Conservation (phyloP, 2,888 invertebrate species). For the Chydorus sphaericus region DNA sequence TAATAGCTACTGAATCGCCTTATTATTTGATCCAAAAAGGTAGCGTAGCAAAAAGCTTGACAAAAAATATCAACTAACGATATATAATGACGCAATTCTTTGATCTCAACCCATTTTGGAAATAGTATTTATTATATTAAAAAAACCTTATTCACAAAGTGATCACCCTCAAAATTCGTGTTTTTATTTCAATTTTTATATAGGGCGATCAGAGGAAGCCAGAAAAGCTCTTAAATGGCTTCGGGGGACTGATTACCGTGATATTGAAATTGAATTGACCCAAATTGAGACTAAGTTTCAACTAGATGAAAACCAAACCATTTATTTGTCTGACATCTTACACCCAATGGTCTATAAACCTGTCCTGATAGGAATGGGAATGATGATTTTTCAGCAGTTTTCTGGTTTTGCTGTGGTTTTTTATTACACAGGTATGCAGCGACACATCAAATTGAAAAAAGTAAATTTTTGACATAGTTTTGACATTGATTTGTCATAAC, state of each 20-base stretch:
- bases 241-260: not conserved
- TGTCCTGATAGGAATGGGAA: not conserved
- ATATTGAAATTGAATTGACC: not conserved
- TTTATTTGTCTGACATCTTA: not conserved
- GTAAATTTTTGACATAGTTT: too few relatives aligned
- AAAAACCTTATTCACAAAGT: too few relatives aligned
- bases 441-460: too few relatives aligned
- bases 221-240: not conserved
- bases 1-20: conserved; percentile 79
- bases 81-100: too few relatives aligned
- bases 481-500: too few relatives aligned
- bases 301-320: not conserved
- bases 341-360: not conserved
- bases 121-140: not conserved
- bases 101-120: not conserved
- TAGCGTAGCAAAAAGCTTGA: too few relatives aligned
- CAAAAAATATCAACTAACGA: too few relatives aligned
- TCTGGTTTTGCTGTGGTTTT: not conserved
- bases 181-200: not conserved
- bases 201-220: not conserved
- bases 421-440: too few relatives aligned
- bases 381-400: not conserved
- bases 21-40: conserved; percentile 48
- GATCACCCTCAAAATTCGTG: too few relatives aligned
- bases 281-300: not conserved